A percentile compares a stretch with the other conserved stretches of the same genome.
These are phyloP conservation scores for Galeopterus variegatus DNA, from an alignment of 2,113 vertebrate species.

Conservation along the genomic window DNA sequence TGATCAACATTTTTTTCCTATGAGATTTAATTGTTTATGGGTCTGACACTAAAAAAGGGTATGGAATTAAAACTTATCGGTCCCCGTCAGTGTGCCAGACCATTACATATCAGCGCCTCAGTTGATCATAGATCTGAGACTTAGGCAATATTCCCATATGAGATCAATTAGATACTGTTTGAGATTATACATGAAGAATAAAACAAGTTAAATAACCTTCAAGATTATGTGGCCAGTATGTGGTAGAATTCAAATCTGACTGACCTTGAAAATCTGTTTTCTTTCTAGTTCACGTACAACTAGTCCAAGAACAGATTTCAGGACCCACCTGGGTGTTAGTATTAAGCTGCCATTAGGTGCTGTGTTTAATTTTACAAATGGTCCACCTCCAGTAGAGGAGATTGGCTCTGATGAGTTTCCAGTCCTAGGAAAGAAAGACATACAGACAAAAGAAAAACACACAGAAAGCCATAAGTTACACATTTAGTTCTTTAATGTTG, in stretches of 20 bases:
- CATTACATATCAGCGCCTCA: neutral
- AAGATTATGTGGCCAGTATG: neutral
- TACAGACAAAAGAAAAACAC: neutral
- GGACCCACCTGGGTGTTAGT: slow-evolving; percentile 85
- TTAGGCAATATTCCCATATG: neutral
- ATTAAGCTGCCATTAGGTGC: slow-evolving; percentile 85
- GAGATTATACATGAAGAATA: neutral
- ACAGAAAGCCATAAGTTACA: neutral
- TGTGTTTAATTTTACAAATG: slow-evolving; percentile 88
- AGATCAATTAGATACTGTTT: neutral
- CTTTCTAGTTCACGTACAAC: neutral
- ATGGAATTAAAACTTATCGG: neutral
- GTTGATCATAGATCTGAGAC: neutral
- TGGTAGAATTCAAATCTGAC: neutral
- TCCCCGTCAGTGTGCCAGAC: neutral
- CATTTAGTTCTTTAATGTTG: neutral
- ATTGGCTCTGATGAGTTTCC: slow-evolving; percentile 81
- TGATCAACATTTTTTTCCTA: neutral
- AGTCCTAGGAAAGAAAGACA: slow-evolving; percentile 83
- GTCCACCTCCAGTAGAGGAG: slow-evolving; percentile 81
- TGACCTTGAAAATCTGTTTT: neutral
- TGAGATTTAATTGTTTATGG: neutral
- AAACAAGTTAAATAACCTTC: neutral
- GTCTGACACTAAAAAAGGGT: neutral
- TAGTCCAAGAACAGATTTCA: neutral